Evolutionary conservation across 2,113 vertebrate species (phyloP).

Genomic region (Lasiurus borealis): DNA sequence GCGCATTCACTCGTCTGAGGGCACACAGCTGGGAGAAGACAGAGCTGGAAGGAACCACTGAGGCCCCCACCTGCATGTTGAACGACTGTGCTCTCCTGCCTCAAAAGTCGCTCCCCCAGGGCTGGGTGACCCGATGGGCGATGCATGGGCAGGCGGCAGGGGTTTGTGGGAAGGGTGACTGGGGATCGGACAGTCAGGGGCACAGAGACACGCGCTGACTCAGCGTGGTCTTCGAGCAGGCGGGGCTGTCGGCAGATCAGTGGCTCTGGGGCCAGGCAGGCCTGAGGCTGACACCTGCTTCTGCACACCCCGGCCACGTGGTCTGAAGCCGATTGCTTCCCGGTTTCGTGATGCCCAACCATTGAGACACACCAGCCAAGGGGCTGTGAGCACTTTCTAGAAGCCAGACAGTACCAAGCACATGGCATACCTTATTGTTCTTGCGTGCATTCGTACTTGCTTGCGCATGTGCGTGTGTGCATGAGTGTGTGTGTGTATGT

Average conservation of each 20-base stretch:
- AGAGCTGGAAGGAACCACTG: not conserved
- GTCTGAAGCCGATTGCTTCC: not conserved
- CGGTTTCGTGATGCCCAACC: not conserved
- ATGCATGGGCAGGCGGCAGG: not conserved
- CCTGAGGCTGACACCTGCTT: not conserved
- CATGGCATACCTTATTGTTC: not conserved
- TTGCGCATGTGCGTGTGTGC: too few species aligned
- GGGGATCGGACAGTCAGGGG: too few species aligned
- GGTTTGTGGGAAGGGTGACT: not conserved
- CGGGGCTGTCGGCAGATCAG: not conserved
- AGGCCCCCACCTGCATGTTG: not conserved
- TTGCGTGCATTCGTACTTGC: too few species aligned
- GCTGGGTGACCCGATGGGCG: not conserved
- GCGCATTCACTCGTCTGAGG: not conserved
- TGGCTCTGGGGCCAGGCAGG: not conserved
- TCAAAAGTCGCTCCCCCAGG: accelerated
- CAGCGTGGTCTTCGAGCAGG: not conserved
- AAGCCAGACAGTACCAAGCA: not conserved
- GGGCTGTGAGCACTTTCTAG: not conserved
- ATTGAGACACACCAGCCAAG: too few species aligned
- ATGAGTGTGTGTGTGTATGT: not conserved
- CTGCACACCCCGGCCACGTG: not conserved
- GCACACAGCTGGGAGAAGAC: not conserved
- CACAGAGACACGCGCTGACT: accelerated
- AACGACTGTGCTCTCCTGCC: not conserved